These are phyloP conservation scores for Percopsis omiscomaycus DNA, from an alignment of 2,797 vertebrate species.

Conservation along the genomic window DNA sequence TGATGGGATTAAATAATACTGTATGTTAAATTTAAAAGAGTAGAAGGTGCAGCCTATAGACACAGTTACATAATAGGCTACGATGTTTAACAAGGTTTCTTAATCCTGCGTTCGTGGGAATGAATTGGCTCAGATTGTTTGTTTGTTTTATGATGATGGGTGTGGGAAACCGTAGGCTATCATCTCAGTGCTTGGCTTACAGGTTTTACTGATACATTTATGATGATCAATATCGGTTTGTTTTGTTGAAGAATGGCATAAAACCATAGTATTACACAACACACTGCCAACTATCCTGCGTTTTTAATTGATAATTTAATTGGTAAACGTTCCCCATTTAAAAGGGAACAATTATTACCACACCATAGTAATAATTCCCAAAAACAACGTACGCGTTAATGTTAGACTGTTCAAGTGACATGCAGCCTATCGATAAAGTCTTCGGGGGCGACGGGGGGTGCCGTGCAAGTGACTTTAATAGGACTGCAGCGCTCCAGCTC, in stretches of 20 bases:
- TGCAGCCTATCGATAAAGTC: conserved; percentile 29
- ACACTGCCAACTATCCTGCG: too few relatives aligned
- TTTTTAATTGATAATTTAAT: too few relatives aligned
- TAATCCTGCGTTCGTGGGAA: background rate
- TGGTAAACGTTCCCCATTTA: too few relatives aligned
- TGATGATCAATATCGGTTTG: too few relatives aligned
- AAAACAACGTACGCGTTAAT: background rate
- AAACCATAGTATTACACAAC: too few relatives aligned
- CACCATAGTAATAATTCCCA: too few relatives aligned
- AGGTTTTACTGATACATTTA: too few relatives aligned
- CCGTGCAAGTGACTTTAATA: conserved; percentile 68
- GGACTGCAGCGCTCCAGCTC: conserved; percentile 65
- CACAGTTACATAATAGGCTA: background rate
- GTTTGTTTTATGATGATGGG: background rate
- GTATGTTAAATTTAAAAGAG: background rate
- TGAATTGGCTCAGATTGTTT: background rate
- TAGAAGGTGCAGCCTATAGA: conserved; percentile 1
- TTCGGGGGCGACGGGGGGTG: conserved; percentile 22
- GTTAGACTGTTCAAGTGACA: conserved; percentile 24
- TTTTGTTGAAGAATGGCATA: too few relatives aligned
- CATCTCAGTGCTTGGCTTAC: too few relatives aligned
- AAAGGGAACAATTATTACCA: too few relatives aligned
- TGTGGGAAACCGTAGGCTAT: too few relatives aligned
- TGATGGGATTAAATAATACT: conserved; percentile 1
- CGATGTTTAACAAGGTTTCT: background rate